These are phyloP conservation scores for Oreocharis arfaki DNA, from an alignment of 2,113 vertebrate species.

Conservation along the genomic window DNA sequence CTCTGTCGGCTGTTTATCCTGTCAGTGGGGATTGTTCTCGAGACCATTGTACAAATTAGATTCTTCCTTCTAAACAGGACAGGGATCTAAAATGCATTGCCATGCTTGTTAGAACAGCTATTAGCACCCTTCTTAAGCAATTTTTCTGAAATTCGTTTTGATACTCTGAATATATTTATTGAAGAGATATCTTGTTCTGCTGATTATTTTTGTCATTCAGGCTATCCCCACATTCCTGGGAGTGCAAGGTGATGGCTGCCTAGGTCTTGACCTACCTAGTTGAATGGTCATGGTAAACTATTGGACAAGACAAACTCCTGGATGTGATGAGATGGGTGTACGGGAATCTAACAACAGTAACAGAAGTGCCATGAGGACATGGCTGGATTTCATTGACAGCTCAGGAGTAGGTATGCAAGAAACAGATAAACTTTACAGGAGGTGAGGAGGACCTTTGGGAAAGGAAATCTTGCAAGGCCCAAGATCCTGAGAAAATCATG, in stretches of 20 bases:
- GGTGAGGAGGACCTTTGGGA: background rate
- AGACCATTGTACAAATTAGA: background rate
- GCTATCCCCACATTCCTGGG: background rate
- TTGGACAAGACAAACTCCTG: background rate
- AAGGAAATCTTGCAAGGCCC: background rate
- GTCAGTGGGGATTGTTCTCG: background rate
- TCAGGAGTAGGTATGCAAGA: background rate
- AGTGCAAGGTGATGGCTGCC: background rate
- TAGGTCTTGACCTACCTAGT: background rate
- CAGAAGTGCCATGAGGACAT: accelerated
- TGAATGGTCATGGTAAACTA: background rate
- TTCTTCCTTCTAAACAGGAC: background rate
- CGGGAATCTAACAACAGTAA: background rate
- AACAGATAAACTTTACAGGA: background rate
- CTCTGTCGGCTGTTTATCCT: background rate
- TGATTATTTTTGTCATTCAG: background rate
- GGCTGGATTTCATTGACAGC: background rate
- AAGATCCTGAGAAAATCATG: background rate
- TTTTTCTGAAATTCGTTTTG: background rate
- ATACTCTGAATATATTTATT: background rate
- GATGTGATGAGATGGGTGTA: background rate
- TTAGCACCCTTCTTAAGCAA: background rate
- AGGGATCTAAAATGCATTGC: background rate
- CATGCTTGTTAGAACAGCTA: background rate
- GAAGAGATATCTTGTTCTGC: background rate